phyloP scores from a whole-genome alignment of 2,888 invertebrate species.

The Pammene fasciana region DNA sequence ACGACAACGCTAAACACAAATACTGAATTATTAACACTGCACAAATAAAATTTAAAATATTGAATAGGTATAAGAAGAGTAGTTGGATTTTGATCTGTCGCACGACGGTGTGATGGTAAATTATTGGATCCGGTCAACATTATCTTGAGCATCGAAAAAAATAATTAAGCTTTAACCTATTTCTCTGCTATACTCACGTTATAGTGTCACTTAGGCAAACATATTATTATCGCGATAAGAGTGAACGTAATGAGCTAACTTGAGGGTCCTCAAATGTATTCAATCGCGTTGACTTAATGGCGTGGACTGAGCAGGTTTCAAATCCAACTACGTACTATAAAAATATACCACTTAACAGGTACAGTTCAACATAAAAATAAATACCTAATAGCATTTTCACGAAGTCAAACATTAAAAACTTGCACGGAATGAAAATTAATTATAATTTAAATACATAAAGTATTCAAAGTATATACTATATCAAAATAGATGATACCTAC shows the following conservation, averaged over 20 bases:
- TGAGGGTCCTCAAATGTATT: conserved; percentile 48
- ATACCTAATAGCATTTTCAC: conserved; percentile 44
- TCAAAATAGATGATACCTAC: conserved; percentile 70
- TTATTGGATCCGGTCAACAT: too few species aligned
- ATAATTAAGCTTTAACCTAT: too few species aligned
- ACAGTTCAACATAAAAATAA: conserved; percentile 65
- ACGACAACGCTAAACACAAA: conserved; percentile 71
- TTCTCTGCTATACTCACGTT: too few species aligned
- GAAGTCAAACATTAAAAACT: conserved; percentile 61
- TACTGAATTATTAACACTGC: conserved; percentile 68
- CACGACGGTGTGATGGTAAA: conserved; percentile 63
- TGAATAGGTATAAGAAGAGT: conserved; percentile 47
- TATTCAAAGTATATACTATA: conserved; percentile 74
- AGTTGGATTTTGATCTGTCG: conserved; percentile 51
- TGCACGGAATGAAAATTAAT: conserved; percentile 80
- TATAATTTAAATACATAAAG: conserved; percentile 68
- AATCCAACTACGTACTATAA: conserved; percentile 58
- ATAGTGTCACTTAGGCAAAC: background rate
- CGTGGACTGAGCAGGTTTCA: conserved; percentile 43
- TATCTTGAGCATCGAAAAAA: too few species aligned
- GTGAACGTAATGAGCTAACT: background rate
- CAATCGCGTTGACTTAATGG: conserved; percentile 52
- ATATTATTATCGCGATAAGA: background rate
- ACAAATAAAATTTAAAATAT: conserved; percentile 58
- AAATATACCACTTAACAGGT: conserved; percentile 61